Evolutionary conservation across 2,113 vertebrate species (phyloP).

Genomic region (Damaliscus lunatus): DNA sequence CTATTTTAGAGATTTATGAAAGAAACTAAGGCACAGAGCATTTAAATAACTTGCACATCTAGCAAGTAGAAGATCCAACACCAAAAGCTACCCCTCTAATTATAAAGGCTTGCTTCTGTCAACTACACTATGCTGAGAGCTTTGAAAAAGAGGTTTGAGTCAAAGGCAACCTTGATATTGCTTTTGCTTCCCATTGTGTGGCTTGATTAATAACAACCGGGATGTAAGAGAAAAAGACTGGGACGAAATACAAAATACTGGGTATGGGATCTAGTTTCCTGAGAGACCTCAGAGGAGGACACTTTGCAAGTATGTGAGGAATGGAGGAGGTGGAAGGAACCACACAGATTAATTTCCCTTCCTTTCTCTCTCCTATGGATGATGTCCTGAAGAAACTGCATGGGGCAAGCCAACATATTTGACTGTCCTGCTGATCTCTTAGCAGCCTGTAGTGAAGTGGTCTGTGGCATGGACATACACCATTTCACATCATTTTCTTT

Average conservation of each 20-base stretch:
- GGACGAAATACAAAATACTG: not conserved
- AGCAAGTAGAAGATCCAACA: not conserved
- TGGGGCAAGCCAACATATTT: not conserved
- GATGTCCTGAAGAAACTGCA: not conserved
- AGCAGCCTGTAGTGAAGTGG: not conserved
- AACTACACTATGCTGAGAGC: not conserved
- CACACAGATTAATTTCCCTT: accelerated
- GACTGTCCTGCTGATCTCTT: not conserved
- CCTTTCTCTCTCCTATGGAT: not conserved
- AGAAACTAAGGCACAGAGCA: not conserved
- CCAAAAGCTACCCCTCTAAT: not conserved
- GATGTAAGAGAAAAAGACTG: not conserved
- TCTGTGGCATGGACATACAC: not conserved
- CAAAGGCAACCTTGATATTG: not conserved
- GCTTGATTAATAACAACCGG: not conserved
- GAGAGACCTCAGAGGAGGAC: not conserved
- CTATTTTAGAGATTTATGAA: not conserved
- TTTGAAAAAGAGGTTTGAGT: not conserved
- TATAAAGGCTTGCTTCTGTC: not conserved
- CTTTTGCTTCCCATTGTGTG: not conserved
- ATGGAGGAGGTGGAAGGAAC: not conserved
- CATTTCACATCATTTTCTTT: not conserved
- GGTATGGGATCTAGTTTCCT: not conserved
- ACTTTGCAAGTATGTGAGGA: not conserved
- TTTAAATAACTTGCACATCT: not conserved